phyloP scores from a whole-genome alignment of 92 coral and sea anemone species.

The Palythoa caribaeorum region DNA sequence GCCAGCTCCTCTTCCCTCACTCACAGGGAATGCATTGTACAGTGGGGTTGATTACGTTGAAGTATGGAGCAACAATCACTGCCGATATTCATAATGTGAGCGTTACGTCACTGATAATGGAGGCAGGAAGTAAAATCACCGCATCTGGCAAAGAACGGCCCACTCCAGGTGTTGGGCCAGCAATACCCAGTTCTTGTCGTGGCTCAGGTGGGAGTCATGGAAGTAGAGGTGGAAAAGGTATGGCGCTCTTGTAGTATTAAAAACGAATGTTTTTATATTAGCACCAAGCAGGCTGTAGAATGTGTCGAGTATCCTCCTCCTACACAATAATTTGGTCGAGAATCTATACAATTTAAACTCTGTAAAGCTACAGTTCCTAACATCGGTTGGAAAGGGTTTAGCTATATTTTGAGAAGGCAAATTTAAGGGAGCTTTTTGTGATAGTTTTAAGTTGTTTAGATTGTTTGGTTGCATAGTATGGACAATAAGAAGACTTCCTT shows the following conservation, averaged over 20 bases:
- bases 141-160: slow-evolving; percentile 71
- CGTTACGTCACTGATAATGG: slow-evolving; percentile 67
- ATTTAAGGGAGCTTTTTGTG: too few species aligned
- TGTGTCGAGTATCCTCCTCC: too few species aligned
- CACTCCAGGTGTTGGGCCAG: slow-evolving; percentile 45
- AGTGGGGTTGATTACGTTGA: slow-evolving; percentile 64
- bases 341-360: too few species aligned
- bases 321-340: too few species aligned
- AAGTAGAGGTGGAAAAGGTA: slow-evolving; percentile 70
- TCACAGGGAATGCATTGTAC: slow-evolving; percentile 66
- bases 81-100: slow-evolving; percentile 69
- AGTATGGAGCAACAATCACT: slow-evolving; percentile 64
- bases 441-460: too few species aligned
- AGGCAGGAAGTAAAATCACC: slow-evolving; percentile 68
- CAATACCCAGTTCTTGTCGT: slow-evolving; percentile 46
- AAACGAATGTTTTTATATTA: neutral
- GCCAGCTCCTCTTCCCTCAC: slow-evolving; percentile 57
- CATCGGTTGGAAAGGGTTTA: too few species aligned
- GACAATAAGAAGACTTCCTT: too few species aligned
- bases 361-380: too few species aligned
- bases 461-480: too few species aligned
- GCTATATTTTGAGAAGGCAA: too few species aligned
- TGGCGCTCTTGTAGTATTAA: neutral
- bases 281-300: neutral
- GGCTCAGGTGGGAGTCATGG: slow-evolving; percentile 77